A percentile compares a stretch with the other conserved stretches of the same genome.
Conservation (phyloP, 1,140 invertebrate species). For the Solenopsis fugax region DNA sequence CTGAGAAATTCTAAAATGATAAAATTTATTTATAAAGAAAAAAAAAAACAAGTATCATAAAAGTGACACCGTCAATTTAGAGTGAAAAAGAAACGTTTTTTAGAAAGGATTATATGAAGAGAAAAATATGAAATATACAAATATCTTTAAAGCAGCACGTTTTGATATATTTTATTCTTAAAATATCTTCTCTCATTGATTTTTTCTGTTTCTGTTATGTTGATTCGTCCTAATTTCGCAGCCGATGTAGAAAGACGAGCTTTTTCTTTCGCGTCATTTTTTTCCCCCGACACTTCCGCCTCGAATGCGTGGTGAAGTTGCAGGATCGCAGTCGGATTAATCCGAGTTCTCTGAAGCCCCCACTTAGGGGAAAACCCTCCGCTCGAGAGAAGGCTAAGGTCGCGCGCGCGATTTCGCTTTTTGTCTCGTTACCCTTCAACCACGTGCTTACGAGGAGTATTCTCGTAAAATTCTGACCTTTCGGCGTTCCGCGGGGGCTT, state of each 20-base stretch:
- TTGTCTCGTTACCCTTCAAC: conserved; percentile 44
- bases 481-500: background rate
- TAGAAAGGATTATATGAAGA: background rate
- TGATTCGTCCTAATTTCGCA: background rate
- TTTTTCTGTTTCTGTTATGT: background rate
- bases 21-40: background rate
- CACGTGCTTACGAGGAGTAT: conserved; percentile 45
- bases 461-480: conserved; percentile 65
- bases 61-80: background rate
- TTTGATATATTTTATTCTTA: conserved; percentile 1
- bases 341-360: background rate
- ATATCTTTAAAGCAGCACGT: background rate
- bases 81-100: background rate
- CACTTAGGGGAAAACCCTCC: background rate
- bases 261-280: background rate
- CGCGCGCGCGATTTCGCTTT: conserved; percentile 23
- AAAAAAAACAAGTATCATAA: background rate
- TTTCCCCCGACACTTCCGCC: background rate
- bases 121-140: background rate
- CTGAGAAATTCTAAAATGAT: background rate
- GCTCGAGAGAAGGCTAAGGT: conserved; percentile 33
- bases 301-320: background rate
- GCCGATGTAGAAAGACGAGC: background rate
- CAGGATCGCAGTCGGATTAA: background rate
- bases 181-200: background rate